Base-by-base conservation (phyloP, 2,888 invertebrate species). In the Protodeltote pygarga region DNA sequence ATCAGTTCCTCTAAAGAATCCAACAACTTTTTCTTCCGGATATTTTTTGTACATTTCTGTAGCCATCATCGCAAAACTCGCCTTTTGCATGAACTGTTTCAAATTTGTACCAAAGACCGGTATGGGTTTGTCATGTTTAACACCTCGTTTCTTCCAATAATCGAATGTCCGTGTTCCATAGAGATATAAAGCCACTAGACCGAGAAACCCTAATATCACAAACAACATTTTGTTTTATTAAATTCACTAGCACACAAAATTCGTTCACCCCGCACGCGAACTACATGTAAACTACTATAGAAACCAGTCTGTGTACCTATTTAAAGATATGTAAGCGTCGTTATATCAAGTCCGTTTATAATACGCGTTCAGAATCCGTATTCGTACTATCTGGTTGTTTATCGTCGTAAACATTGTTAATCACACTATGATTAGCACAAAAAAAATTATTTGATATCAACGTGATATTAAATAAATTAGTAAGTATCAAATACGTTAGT, bases 1-100 rank as follows among this genome's bases (percentile, higher is more conserved):
- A 1, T 17, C 16, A 0, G 75, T 77, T 0, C 82, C 82, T 71
- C 84, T 79, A 44, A 60, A 90, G 47, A 80, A 87, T 1, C 90
- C 90, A 0, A 88, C 88, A 0, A 88, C 83, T 70, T 79, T 87
- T 60, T 90, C 89, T 0, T 84, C 58, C 1, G 88, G 88, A 52
- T 81, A 89, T 53, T 80, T 85, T 10, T 69, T 77, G 51, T 90
- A 90, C 1, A 44, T 51, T 49, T 85, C 82, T 1, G 84, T 77
- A 0, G 85, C 87, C 49, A 81, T 48, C 83, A 83, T 85, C n/a
- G 83, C 82, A 44, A 85, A 75, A 41, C 89, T 89, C 1, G 81
- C 77, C 51, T 66, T 67, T 62, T 83, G 83, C 3, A 73, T 6
- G 41, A 85, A 87, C 32, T 87, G 83, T 31, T 70, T 79, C 0